A percentile compares a stretch with the other conserved stretches of the same genome.
Evolutionary conservation across 2,113 vertebrate species (phyloP).

Genomic region (Carollia perspicillata): DNA sequence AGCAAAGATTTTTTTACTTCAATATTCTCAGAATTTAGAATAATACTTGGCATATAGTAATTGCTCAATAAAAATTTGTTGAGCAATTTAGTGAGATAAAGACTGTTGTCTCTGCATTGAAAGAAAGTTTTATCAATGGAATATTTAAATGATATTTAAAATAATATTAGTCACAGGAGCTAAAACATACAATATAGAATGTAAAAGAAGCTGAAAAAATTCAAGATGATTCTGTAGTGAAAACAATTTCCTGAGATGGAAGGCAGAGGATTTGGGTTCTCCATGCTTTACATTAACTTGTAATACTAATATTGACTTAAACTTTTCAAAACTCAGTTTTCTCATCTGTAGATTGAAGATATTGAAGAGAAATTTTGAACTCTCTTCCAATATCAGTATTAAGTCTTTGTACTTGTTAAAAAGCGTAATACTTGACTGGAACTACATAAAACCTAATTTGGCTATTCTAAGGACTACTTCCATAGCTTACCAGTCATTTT

Average conservation of each 20-base stretch:
- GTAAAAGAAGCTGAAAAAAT: not conserved
- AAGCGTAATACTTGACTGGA: not conserved
- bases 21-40: not conserved
- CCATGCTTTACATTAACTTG: not conserved
- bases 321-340: not conserved
- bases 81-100: not conserved
- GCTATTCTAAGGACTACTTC: not conserved
- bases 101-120: not conserved
- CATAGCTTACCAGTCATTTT: not conserved
- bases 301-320: not conserved
- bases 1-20: not conserved
- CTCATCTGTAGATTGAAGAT: not conserved
- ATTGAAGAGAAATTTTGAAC: not conserved
- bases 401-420: not conserved
- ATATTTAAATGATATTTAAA: not conserved
- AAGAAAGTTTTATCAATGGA: not conserved
- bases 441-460: not conserved
- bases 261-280: not conserved
- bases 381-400: not conserved
- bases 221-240: not conserved
- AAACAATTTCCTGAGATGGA: not conserved
- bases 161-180: not conserved
- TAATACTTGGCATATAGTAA: not conserved
- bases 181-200: not conserved
- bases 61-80: not conserved